A percentile compares a stretch with the other conserved stretches of the same genome.
phyloP scores from a whole-genome alignment of 2,113 vertebrate genomes.

The Bufo gargarizans region DNA sequence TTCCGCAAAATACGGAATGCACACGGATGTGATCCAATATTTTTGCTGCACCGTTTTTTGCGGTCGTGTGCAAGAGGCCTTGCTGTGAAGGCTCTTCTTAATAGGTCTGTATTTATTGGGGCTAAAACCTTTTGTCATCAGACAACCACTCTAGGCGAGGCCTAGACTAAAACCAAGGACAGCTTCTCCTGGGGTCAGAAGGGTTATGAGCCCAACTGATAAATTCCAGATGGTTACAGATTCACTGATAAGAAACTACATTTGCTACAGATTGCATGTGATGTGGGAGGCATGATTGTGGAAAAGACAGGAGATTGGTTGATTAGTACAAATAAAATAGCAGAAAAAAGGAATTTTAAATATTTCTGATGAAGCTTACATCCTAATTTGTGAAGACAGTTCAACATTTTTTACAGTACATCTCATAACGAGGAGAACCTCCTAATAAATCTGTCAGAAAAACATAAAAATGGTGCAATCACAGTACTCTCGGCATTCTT shows the following conservation, averaged over 20 bases:
- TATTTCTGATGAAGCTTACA: neutral
- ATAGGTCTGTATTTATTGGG: neutral
- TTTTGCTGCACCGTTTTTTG: too few species aligned
- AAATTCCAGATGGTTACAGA: slow-evolving; percentile 35
- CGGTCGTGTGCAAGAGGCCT: too few species aligned
- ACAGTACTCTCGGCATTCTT: too few species aligned
- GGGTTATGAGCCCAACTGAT: slow-evolving; percentile 6
- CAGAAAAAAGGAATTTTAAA: neutral
- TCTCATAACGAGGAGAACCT: neutral
- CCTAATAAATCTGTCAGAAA: neutral
- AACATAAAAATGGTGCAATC: neutral
- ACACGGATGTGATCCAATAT: too few species aligned
- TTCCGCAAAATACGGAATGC: too few species aligned
- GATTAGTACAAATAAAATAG: neutral
- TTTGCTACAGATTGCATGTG: slow-evolving; percentile 29
- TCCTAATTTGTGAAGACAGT: neutral
- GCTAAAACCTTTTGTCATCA: slow-evolving; percentile 3
- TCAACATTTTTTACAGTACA: neutral
- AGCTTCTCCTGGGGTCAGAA: neutral
- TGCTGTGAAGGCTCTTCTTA: neutral
- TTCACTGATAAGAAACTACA: slow-evolving; percentile 18
- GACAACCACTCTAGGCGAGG: neutral
- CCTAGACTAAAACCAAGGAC: slow-evolving; percentile 1
- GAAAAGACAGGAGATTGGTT: neutral
- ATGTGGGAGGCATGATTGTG: neutral